Percentiles rank a stretch among this genome's conserved stretches.
phyloP scores from a whole-genome alignment of 2,888 invertebrate genomes.

The Smittia aterrima region DNA sequence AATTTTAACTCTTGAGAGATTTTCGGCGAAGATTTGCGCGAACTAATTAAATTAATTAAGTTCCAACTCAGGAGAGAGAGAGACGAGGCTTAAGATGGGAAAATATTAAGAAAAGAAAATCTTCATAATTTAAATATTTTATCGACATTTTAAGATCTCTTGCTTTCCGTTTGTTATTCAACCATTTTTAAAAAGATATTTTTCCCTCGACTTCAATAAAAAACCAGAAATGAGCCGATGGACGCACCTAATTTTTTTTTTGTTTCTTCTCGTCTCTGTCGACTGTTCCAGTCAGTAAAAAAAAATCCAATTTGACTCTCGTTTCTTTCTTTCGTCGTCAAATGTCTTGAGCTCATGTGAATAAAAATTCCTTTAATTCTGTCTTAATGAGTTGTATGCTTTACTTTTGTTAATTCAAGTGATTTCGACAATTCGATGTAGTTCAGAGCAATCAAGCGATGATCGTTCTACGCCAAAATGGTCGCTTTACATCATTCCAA shows the following conservation, averaged over 20 bases:
- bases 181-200: constrained; percentile 29
- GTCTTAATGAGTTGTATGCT: constrained; percentile 31
- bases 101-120: constrained; percentile 33
- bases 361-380: constrained; percentile 39
- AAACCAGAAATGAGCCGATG: constrained; percentile 39
- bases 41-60: constrained; percentile 38
- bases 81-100: constrained; percentile 13
- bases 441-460: background rate
- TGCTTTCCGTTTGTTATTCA: constrained; percentile 38
- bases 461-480: background rate
- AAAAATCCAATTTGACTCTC: background rate
- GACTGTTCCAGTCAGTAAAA: background rate
- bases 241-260: constrained; percentile 39
- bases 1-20: background rate
- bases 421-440: constrained; percentile 9
- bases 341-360: background rate
- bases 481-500: background rate
- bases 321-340: background rate
- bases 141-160: constrained; percentile 41
- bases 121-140: constrained; percentile 42
- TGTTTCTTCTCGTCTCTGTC: constrained; percentile 16
- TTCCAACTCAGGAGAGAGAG: background rate
- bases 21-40: constrained; percentile 5
- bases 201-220: constrained; percentile 21
- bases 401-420: background rate